Evolutionary conservation across 2,113 vertebrate species (phyloP).

Genomic region (Pterophyllum scalare): DNA sequence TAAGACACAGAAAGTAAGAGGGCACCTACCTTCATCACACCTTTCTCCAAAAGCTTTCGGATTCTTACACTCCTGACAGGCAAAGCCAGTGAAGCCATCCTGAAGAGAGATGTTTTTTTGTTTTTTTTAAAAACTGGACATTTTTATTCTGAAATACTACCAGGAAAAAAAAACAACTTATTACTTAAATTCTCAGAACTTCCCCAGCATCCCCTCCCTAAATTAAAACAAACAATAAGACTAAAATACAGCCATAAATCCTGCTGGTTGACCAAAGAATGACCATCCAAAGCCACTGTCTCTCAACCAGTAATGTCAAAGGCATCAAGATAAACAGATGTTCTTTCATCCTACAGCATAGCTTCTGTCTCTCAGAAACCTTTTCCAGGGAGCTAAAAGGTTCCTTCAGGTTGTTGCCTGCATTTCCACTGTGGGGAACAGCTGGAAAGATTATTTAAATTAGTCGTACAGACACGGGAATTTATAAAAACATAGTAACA

Average conservation of each 20-base stretch:
- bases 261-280: neutral
- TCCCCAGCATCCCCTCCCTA: neutral
- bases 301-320: too few relatives aligned
- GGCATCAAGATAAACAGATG: too few relatives aligned
- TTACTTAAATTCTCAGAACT: neutral
- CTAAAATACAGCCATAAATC: neutral
- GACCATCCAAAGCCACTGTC: neutral
- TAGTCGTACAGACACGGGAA: too few relatives aligned
- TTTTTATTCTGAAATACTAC: neutral
- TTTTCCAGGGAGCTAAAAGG: too few relatives aligned
- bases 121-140: neutral
- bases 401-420: too few relatives aligned
- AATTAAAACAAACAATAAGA: neutral
- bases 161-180: neutral
- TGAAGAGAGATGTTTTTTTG: slow-evolving; percentile 49
- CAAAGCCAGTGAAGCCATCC: slow-evolving; percentile 88
- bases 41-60: slow-evolving; percentile 81
- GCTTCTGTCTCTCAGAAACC: too few relatives aligned
- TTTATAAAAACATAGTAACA: too few relatives aligned
- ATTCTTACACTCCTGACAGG: slow-evolving; percentile 89
- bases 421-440: too few relatives aligned
- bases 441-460: too few relatives aligned
- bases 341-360: too few relatives aligned
- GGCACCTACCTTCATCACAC: slow-evolving; percentile 86
- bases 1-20: neutral